A percentile compares a stretch with the other conserved stretches of the same genome.
These are phyloP conservation scores for Notodromas monacha DNA, from an alignment of 2,888 invertebrate species.

Conservation along the genomic window DNA sequence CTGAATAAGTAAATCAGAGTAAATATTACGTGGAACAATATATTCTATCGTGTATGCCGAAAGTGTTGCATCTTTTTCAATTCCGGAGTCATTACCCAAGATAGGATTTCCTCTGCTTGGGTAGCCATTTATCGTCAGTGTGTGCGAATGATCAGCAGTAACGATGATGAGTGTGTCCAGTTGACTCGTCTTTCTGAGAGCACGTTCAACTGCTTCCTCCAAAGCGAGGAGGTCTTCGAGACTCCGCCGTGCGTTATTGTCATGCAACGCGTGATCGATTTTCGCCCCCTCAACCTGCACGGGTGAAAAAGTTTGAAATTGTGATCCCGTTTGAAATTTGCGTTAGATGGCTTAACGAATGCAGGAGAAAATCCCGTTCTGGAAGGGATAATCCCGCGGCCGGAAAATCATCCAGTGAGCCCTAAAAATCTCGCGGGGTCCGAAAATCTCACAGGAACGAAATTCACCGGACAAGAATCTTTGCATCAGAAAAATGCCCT, in stretches of 20 bases:
- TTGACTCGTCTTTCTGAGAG: conserved; percentile 12
- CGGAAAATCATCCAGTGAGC: too few species aligned
- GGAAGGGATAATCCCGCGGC: too few species aligned
- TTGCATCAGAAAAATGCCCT: too few species aligned
- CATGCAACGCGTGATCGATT: conserved; percentile 7
- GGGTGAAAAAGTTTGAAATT: not conserved
- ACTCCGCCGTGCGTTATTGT: conserved; percentile 2
- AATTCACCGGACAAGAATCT: too few species aligned
- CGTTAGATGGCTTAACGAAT: too few species aligned
- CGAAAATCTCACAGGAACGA: too few species aligned
- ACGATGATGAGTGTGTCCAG: conserved; percentile 16
- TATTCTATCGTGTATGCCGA: too few species aligned
- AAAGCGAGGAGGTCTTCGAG: conserved; percentile 6
- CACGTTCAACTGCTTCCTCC: not conserved
- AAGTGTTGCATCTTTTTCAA: too few species aligned
- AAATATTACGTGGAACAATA: too few species aligned
- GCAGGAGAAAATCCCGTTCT: too few species aligned
- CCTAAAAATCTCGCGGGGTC: too few species aligned
- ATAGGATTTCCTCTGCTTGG: conserved; percentile 14
- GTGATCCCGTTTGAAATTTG: not conserved
- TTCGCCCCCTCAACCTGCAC: conserved; percentile 13
- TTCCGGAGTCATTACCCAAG: conserved; percentile 12
- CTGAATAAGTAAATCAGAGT: too few species aligned
- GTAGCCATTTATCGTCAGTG: conserved; percentile 14
- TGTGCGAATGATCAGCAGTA: conserved; percentile 17